These are phyloP conservation scores for Macrophya alboannulata DNA, from an alignment of 2,888 invertebrate genomes.

Conservation along the genomic window DNA sequence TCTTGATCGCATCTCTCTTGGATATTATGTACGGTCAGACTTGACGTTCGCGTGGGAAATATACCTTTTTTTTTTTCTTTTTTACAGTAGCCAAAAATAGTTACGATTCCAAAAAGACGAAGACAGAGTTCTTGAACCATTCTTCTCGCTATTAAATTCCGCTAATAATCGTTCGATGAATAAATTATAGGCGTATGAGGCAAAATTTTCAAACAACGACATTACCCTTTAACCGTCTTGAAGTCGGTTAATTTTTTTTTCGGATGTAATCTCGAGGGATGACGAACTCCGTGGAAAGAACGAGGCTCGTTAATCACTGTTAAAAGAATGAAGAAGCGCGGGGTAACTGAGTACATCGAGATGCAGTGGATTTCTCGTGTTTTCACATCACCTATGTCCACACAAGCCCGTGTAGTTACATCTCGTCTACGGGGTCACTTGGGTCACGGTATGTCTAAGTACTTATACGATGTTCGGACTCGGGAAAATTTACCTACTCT, in stretches of 20 bases:
- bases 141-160: no score
- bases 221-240: no score
- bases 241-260: neutral
- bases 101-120: neutral
- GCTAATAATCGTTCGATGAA: no score
- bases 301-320: constrained; percentile 18
- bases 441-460: constrained; percentile 24
- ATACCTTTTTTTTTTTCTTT: neutral
- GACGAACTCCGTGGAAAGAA: neutral
- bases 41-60: constrained; percentile 37
- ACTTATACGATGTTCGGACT: neutral
- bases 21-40: constrained; percentile 21
- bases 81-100: constrained; percentile 29
- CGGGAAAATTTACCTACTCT: neutral
- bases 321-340: neutral
- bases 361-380: constrained; percentile 38
- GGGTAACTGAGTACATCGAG: neutral
- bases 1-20: constrained; percentile 28
- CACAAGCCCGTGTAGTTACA: neutral
- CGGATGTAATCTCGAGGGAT: constrained; percentile 3
- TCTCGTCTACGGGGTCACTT: neutral
- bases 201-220: neutral
- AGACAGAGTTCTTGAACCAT: neutral
- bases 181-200: no score
- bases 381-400: constrained; percentile 38